Percentiles rank a stretch among this genome's conserved stretches.
These are phyloP conservation scores for cattle (Bos taurus) DNA, from an alignment of 2,113 vertebrate genomes.

Conservation along the genomic window DNA sequence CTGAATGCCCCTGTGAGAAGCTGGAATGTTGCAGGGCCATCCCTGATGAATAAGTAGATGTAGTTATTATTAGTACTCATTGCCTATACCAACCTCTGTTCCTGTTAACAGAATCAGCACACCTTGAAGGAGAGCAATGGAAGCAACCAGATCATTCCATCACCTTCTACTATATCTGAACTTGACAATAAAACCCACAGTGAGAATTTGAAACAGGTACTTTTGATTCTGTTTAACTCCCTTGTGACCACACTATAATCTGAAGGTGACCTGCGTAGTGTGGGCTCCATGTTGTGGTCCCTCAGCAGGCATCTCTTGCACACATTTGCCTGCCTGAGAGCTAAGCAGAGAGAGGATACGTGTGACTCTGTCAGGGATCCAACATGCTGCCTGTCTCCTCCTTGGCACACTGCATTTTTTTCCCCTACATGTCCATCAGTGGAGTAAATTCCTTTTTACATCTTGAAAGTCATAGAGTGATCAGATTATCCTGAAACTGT, in stretches of 20 bases:
- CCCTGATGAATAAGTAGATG: neutral
- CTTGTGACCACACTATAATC: neutral
- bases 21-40: neutral
- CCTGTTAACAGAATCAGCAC: conserved; percentile 38
- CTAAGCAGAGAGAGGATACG: neutral
- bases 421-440: neutral
- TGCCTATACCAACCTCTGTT: neutral
- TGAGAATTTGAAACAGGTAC: conserved; percentile 80
- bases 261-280: neutral
- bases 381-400: neutral
- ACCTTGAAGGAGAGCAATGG: conserved; percentile 25
- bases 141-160: conserved; percentile 42
- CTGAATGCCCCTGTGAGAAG: neutral
- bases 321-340: neutral
- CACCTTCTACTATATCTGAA: conserved; percentile 64
- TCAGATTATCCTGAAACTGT: conserved; percentile 22
- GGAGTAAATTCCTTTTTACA: conserved; percentile 42
- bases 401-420: neutral
- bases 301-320: neutral
- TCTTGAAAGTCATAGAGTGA: conserved; percentile 2
- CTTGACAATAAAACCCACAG: conserved; percentile 74
- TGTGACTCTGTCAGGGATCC: neutral
- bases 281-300: neutral
- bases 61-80: conserved; percentile 14
- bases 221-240: conserved; percentile 6